A percentile compares a stretch with the other conserved stretches of the same genome.
Conservation (phyloP, 2,797 vertebrate genomes). For the Protonibea diacanthus region DNA sequence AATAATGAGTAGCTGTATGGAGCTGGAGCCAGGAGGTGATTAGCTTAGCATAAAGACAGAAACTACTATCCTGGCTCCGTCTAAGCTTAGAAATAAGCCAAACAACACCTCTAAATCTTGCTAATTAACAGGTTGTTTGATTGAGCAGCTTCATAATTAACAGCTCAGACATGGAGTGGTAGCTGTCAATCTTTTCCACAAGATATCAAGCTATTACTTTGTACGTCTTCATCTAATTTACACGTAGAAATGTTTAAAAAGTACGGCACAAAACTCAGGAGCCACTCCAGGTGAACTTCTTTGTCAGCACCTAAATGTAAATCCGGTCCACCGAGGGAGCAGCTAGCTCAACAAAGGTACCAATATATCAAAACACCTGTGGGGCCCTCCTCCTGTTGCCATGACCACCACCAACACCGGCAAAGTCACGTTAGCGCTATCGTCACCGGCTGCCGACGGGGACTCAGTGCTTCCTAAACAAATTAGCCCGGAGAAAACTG, state of each 20-base stretch:
- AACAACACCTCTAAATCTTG: neutral
- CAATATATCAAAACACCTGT: slow-evolving; percentile 64
- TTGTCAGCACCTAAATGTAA: slow-evolving; percentile 47
- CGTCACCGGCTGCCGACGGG: slow-evolving; percentile 39
- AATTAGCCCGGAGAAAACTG: slow-evolving; percentile 74
- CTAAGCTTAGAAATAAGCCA: neutral
- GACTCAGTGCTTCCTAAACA: slow-evolving; percentile 70
- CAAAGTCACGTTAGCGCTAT: slow-evolving; percentile 3
- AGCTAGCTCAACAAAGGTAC: slow-evolving; percentile 50
- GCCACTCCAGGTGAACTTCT: slow-evolving; percentile 3
- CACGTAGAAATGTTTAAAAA: too few relatives aligned
- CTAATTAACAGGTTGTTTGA: neutral
- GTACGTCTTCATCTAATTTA: neutral
- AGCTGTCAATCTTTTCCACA: neutral
- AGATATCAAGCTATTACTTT: neutral
- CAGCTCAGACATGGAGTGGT: neutral
- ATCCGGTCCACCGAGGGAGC: slow-evolving; percentile 36
- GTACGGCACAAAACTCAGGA: neutral
- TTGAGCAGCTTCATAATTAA: neutral
- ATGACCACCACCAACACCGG: slow-evolving; percentile 66
- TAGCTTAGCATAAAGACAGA: neutral
- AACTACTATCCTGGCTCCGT: neutral
- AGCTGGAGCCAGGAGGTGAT: neutral
- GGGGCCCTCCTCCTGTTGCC: slow-evolving; percentile 63
- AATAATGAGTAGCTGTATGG: neutral